phyloP scores from a whole-genome alignment of 1,140 invertebrate species.

The Drosophila obscura region DNA sequence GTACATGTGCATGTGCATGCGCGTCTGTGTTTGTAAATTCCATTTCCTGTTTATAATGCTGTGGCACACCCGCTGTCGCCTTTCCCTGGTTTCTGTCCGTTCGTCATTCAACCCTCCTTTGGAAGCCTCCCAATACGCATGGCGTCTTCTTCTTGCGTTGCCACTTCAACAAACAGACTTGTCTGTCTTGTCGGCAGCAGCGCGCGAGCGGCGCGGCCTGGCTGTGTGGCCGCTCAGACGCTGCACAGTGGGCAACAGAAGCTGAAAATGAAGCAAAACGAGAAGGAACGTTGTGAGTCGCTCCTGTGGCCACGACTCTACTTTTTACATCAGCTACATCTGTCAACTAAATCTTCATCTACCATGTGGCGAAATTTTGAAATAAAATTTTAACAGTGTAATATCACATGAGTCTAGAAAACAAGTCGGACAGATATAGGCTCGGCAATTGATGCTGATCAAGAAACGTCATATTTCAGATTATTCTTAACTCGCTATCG shows the following conservation, averaged over 20 bases:
- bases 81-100: conserved; percentile 3
- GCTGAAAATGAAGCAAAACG: no score
- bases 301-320: no score
- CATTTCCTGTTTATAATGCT: conserved; percentile 81
- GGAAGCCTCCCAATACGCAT: conserved; percentile 21
- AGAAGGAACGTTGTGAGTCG: no score
- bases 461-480: no score
- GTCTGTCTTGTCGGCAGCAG: conserved; percentile 25
- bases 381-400: no score
- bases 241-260: conserved; percentile 2
- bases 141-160: conserved; percentile 31
- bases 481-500: neutral
- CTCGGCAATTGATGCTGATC: no score
- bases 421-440: no score
- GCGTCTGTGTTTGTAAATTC: conserved; percentile 71
- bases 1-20: conserved; percentile 21
- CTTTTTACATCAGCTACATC: no score
- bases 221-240: conserved; percentile 7
- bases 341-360: no score
- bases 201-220: neutral
- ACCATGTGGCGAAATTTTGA: no score
- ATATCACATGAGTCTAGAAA: no score
- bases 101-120: conserved; percentile 8
- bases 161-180: conserved; percentile 15
- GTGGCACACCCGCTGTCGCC: conserved; percentile 39